Evolutionary conservation across 2,113 vertebrate species (phyloP).

Genomic region (Suricata suricatta): DNA sequence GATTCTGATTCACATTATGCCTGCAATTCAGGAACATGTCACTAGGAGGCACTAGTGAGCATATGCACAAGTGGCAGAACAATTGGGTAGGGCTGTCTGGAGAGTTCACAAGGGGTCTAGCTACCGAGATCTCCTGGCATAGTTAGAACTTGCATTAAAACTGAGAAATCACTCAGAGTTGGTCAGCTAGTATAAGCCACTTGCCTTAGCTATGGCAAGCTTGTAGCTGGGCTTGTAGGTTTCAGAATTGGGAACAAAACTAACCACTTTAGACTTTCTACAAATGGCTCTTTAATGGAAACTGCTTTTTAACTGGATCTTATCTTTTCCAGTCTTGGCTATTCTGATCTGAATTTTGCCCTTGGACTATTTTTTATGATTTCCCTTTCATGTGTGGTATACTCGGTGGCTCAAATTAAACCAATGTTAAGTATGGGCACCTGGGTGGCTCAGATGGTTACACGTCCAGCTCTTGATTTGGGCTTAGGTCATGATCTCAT

Average conservation of each 20-base stretch:
- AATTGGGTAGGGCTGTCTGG: not conserved
- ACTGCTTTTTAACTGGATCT: not conserved
- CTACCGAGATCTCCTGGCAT: not conserved
- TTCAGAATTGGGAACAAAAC: not conserved
- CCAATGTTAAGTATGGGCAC: not conserved
- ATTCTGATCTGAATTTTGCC: not conserved
- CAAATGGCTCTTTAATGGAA: not conserved
- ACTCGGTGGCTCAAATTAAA: not conserved
- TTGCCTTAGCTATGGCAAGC: not conserved
- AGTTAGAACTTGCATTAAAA: not conserved
- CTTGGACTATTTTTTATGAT: not conserved
- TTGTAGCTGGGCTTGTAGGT: not conserved
- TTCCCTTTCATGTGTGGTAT: not conserved
- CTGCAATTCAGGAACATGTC: not conserved
- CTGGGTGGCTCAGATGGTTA: no score
- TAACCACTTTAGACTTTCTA: not conserved
- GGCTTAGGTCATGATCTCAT: no score
- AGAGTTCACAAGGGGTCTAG: not conserved
- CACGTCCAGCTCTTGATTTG: no score
- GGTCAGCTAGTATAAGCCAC: not conserved
- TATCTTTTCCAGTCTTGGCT: conserved; percentile 15
- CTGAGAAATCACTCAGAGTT: not conserved
- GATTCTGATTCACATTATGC: not conserved
- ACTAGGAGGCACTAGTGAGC: not conserved
- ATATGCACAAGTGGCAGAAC: not conserved